Evolutionary conservation across 2,888 invertebrate species (phyloP), one percentile per base, ranked within the genome.

Genomic region (Sympetrum striolatum): DNA sequence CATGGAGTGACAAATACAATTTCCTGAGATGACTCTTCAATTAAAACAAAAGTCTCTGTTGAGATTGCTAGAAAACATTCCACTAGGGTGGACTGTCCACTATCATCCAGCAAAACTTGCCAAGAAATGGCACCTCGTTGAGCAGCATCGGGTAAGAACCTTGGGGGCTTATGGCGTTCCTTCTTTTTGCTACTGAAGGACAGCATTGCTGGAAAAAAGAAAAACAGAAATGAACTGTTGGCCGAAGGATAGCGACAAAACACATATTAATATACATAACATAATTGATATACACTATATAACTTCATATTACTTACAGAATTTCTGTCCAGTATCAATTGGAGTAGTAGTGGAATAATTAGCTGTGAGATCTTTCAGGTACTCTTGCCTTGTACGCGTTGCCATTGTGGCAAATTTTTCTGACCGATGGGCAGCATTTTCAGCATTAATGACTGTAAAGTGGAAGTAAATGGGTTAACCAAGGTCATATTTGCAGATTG

Each of bases 381-480:
- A 98, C 94, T 99, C 99, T 93, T 98, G 98, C 92, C 99, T 95
- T 80, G 99, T 99, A 92, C 99, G 95, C 15, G 98, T 98, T 18
- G 99, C 98, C 98, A 99, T 99, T 86, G 98, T 98, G 90, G 98
- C 97, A 94, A 99, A 99, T 94, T 99, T 99, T 93, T 98, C 98
- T 81, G 98, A 98, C 92, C 98, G 96, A 93, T 99, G 98, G 18
- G 98, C 98, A 18, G 99, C 98, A 94, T 98, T 98, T 94, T 99
- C 99, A 39, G 98, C 99, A 94, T 99, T 99, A 92, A 99, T 98
- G 79, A 98, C 97, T 95, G 93, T 22, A 93, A 93, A 80, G 91
- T 92, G 91, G 81, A 31, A 81, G 4, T 48, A 58, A 35, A 58
- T 53, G 22, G 4, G 15, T 80, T 18, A 37, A 14, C 0, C 22